phyloP scores from a whole-genome alignment of 2,797 vertebrate species.

The Agapornis canus region DNA sequence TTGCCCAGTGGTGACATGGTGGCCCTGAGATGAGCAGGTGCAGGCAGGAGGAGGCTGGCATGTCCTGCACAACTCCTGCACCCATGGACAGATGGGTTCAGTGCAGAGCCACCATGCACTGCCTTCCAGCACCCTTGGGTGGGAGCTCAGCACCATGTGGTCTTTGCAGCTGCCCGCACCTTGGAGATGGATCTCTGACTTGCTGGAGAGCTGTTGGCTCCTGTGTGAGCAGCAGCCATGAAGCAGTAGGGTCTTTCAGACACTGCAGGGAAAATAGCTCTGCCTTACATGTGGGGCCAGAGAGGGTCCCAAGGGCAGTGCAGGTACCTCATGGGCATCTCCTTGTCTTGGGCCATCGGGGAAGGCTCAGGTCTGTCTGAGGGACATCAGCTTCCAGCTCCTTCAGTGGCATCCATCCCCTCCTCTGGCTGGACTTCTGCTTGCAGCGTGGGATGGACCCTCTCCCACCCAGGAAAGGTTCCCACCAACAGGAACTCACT shows the following conservation, averaged over 20 bases:
- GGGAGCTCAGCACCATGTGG: not conserved
- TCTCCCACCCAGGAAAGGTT: not conserved
- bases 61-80: not conserved
- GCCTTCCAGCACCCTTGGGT: not conserved
- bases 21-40: not conserved
- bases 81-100: fast-evolving
- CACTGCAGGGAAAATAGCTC: not conserved
- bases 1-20: not conserved
- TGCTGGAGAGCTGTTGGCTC: not conserved
- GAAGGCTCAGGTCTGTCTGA: not conserved
- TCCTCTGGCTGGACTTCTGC: not conserved
- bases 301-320: fast-evolving
- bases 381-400: not conserved
- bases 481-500: fast-evolving
- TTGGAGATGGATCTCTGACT: not conserved
- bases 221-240: not conserved
- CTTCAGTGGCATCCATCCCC: not conserved
- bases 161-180: fast-evolving
- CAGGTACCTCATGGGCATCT: not conserved
- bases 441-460: not conserved
- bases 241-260: not conserved
- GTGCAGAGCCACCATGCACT: not conserved
- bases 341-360: fast-evolving
- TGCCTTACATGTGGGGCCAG: not conserved
- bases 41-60: not conserved